Evolutionary conservation across 1,140 invertebrate genomes (phyloP), one percentile per base, ranked within the genome.

Genomic region (Panonychus citri): DNA sequence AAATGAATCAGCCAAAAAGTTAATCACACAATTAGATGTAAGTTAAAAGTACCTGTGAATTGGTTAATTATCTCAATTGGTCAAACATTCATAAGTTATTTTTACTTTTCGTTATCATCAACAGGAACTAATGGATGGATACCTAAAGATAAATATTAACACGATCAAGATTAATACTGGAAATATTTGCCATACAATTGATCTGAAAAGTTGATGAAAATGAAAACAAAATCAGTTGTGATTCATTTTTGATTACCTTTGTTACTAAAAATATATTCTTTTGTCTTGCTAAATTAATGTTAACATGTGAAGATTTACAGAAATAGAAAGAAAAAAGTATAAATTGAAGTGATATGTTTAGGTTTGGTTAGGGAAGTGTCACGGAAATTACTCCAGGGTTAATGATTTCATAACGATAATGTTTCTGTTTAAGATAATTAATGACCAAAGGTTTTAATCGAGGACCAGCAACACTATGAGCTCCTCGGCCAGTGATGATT

Each of bases 401-500:
- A 3, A 43, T 17, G 5, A 46, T 25, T 28, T 55, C 25, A 24
- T 43, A 27, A 13, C 26, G 49, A n/a, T 51, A 51, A 5, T 50
- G 54, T 28, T 56, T 56, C 30, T 49, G 19, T 24, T 49, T 37
- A 12, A 56, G 25, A 51, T 56, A 56, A 12, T 56, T 46, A 15
- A 56, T 34, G 8, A 56, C 55, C 19, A 39, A 19, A 27, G 55
- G 55, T 56, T 56, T 56, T 15, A 56, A 42, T 21, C 28, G 26
- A 17, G 42, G 42, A 19, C 15, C 28, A 49, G 24, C 28, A 24
- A 24, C 10, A 27, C 46, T 51, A n/a, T 46, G 42, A 13, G 55
- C 43, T n/a, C 55, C 55, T 13, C 46, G 26, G 10, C 55, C 55
- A 15, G 55, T 56, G 49, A 56, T 51, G 26, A 56, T 56, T 19